Evolutionary conservation across 2,113 vertebrate genomes (phyloP).

Genomic region (Ctenodactylus gundi): DNA sequence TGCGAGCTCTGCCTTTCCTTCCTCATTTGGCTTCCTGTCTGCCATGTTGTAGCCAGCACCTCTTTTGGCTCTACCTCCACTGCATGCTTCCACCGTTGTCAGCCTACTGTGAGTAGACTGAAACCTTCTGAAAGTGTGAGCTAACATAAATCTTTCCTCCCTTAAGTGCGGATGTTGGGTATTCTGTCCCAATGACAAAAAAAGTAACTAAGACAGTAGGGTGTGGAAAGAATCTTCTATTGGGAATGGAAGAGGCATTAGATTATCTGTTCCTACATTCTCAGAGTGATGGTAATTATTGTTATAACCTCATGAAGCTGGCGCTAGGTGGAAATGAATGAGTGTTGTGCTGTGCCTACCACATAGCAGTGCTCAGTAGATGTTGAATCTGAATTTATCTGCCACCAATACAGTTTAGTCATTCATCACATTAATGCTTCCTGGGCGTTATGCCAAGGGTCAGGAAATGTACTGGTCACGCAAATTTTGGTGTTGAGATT

Average conservation of each 20-base stretch:
- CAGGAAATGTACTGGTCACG: neutral
- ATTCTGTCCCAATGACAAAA: no score
- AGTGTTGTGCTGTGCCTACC: neutral
- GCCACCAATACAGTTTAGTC: neutral
- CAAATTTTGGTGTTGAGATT: neutral
- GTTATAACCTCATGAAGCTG: neutral
- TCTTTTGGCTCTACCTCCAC: no score
- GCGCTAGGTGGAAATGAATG: neutral
- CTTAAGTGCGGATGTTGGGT: no score
- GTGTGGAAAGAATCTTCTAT: neutral
- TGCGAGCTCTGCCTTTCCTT: no score
- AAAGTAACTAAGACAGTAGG: no score
- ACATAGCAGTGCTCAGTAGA: neutral
- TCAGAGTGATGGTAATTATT: neutral
- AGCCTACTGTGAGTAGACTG: no score
- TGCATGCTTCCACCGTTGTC: no score
- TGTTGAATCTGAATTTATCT: neutral
- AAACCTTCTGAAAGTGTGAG: no score
- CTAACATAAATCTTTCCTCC: no score
- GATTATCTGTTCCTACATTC: neutral
- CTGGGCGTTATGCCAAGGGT: neutral
- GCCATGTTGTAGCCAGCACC: no score
- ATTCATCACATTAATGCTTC: conserved; percentile 1
- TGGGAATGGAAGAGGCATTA: neutral
- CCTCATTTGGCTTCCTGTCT: no score